Evolutionary conservation across 1,140 invertebrate genomes (phyloP), one percentile per base, ranked within the genome.

Genomic region (Drosophila tristis): DNA sequence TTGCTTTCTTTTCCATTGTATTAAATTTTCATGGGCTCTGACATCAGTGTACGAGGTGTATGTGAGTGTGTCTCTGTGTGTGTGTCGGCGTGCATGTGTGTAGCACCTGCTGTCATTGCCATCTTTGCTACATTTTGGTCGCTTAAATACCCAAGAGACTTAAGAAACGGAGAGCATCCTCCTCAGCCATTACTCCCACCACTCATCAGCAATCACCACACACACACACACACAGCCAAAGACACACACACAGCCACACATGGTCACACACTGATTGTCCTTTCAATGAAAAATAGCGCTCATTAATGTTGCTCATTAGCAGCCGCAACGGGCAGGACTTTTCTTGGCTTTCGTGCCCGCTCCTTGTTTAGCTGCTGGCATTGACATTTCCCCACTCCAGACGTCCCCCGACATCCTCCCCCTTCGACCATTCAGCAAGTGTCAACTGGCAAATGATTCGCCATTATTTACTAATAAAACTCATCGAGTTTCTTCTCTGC

Each of bases 401-500:
- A 61, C 29, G 48, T 23, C 68, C 29, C 5, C 6, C 43, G 7
- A 43, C 16, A 39, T 35, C 48, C 48, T 20, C 8, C 16, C 44
- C 15, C 3, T 26, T 47, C n/a, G 23, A 25, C 48, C 73, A 82
- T 78, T 74, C 82, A 60, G 68, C 84, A 77, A 84, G 89, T 91
- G 89, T 91, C 89, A 90, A 91, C 89, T 80, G 72, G 58, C 90
- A 91, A 91, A 91, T 91, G 89, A 91, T 91, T 85, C 67, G 80
- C 90, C 90, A 91, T 91, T 91, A 91, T 91, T 91, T 85, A 86
- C 89, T 86, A 91, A 91, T 91, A 91, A 90, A 91, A 91, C 89
- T 89, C 89, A 90, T 90, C 80, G 77, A 85, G 70, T 90, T 90
- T 54, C 50, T 54, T 58, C 62, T 57, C 50, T 55, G 50, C 65